Evolutionary conservation across 64 coral and sea anemone species (phyloP).

Genomic region (Porites lutea): DNA sequence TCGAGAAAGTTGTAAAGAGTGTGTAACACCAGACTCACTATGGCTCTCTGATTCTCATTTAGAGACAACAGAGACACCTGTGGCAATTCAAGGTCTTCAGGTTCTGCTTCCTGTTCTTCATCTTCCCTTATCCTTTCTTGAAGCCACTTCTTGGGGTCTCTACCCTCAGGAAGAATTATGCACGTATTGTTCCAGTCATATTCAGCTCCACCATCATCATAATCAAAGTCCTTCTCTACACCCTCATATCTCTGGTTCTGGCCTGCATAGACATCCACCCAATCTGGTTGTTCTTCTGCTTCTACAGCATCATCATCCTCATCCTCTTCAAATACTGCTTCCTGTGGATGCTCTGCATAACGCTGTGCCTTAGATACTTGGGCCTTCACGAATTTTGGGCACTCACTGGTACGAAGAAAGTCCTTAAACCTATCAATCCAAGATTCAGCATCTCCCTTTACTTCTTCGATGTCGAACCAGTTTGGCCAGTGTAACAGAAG

Average conservation of each 20-base stretch:
- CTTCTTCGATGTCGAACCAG: not conserved
- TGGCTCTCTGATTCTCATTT: constrained; percentile 24
- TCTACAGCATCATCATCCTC: not conserved
- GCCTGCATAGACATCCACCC: constrained; percentile 31
- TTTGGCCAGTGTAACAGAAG: not conserved
- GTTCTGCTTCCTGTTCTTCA: not conserved
- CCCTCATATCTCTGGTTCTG: constrained; percentile 24
- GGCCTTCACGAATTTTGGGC: not conserved
- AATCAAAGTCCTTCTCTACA: not conserved
- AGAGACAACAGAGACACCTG: not conserved
- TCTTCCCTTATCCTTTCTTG: not conserved
- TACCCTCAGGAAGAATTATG: not conserved
- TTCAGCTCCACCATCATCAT: constrained; percentile 10
- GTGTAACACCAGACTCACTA: constrained; percentile 36
- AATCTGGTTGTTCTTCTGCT: not conserved
- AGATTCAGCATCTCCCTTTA: not conserved
- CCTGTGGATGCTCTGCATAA: not conserved
- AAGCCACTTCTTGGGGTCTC: constrained; percentile 14
- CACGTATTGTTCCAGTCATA: constrained; percentile 33
- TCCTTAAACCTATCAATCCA: not conserved
- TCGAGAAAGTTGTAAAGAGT: constrained; percentile 37
- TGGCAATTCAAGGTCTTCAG: not conserved
- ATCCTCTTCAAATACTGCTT: not conserved
- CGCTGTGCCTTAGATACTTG: not conserved
- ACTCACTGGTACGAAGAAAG: not conserved